phyloP scores from a whole-genome alignment of 2,888 invertebrate species.

The Toxonevra muliebris region DNA sequence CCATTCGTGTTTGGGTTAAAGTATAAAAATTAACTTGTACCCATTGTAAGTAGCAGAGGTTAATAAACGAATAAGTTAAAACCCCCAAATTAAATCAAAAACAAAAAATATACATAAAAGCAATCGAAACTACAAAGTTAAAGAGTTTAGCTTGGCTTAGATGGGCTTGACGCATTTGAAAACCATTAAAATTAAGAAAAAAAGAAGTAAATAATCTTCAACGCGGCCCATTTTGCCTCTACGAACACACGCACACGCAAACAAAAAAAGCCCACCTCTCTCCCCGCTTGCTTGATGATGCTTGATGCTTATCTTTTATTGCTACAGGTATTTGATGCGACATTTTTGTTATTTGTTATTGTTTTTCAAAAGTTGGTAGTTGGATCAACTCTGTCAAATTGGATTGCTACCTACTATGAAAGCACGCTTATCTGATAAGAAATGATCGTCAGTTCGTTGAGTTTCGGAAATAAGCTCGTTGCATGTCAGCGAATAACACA shows the following conservation, averaged over 20 bases:
- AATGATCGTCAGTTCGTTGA: no score
- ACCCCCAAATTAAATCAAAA: neutral
- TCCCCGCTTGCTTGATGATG: neutral
- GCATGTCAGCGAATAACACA: neutral
- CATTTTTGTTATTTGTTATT: no score
- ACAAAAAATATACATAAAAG: neutral
- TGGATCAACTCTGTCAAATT: no score
- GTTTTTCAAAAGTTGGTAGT: no score
- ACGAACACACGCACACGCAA: neutral
- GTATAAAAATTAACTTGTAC: neutral
- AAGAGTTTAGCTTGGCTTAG: neutral
- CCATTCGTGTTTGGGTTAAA: neutral
- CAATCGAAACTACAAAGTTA: slow-evolving; percentile 1
- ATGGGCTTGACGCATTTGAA: slow-evolving; percentile 16
- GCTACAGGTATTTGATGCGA: neutral
- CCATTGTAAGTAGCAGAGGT: slow-evolving; percentile 1
- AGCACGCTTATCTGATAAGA: no score
- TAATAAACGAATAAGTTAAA: slow-evolving; percentile 8
- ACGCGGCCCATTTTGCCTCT: no score
- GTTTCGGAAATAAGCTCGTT: neutral
- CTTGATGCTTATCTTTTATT: neutral
- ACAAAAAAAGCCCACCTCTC: neutral
- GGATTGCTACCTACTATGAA: no score
- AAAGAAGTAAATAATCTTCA: neutral
- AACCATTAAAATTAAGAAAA: neutral